Conservation (phyloP, 30 jellyfish, hydroid and myxozoan species). For the Hydractinia symbiolongicarpus region DNA sequence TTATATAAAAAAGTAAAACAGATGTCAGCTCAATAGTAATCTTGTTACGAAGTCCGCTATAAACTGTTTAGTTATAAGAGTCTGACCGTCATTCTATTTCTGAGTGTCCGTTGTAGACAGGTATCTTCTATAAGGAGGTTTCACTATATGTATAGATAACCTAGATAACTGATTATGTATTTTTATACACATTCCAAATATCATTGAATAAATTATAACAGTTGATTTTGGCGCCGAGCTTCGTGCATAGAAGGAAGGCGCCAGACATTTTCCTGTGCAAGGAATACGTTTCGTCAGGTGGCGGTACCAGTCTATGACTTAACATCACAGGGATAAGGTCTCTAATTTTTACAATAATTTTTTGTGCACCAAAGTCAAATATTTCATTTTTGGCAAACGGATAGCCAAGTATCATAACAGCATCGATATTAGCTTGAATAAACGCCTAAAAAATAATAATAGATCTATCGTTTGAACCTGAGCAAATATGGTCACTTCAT, state of each 20-base stretch:
- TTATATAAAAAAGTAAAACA: no score
- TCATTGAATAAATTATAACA: constrained; percentile 73
- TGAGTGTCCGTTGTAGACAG: no score
- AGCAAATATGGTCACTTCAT: no score
- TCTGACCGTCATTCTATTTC: no score
- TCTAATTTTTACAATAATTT: constrained; percentile 55
- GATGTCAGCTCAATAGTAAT: no score
- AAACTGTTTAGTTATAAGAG: no score
- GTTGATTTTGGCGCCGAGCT: constrained; percentile 76
- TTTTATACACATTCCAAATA: constrained; percentile 46
- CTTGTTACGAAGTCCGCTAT: no score
- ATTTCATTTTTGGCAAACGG: constrained; percentile 71
- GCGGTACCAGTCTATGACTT: constrained; percentile 87
- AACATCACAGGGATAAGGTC: constrained; percentile 84
- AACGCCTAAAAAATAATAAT: constrained; percentile 41
- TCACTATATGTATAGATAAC: no score
- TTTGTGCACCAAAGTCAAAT: constrained; percentile 64
- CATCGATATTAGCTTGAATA: constrained; percentile 95
- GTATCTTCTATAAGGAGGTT: no score
- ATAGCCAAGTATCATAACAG: constrained; percentile 94
- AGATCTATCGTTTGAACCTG: no score
- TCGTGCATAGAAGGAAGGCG: constrained; percentile 81
- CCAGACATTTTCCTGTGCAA: constrained; percentile 97
- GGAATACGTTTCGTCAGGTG: constrained; percentile 97
- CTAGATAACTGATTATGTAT: background rate